Evolutionary conservation across 2,888 invertebrate genomes (phyloP).

Genomic region (Maniola hyperantus): DNA sequence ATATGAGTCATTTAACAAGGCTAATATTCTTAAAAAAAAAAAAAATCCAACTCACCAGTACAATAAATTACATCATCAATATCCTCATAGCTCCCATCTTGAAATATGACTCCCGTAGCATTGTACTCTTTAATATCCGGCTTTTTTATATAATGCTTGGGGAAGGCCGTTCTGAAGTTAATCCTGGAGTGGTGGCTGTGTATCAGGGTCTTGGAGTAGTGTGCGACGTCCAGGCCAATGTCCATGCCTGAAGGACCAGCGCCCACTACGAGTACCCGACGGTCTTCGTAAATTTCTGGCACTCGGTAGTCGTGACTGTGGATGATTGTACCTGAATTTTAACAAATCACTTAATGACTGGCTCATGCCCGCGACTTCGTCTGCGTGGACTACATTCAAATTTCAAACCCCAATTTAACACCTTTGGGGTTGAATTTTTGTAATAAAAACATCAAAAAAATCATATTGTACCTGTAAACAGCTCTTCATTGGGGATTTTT

Average conservation of each 20-base stretch:
- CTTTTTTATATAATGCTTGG: conserved; percentile 75
- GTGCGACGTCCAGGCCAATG: conserved; percentile 84
- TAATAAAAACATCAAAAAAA: no score
- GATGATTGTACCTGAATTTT: conserved; percentile 77
- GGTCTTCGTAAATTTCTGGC: conserved; percentile 81
- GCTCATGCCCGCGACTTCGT: no score
- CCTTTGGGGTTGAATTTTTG: no score
- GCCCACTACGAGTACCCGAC: conserved; percentile 86
- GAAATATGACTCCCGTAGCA: conserved; percentile 79
- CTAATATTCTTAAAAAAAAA: no score
- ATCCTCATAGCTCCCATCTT: conserved; percentile 82
- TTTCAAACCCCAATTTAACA: no score
- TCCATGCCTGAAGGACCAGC: conserved; percentile 89
- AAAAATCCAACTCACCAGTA: conserved; percentile 78
- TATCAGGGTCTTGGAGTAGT: conserved; percentile 66
- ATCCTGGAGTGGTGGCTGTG: conserved; percentile 78
- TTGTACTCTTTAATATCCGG: conserved; percentile 77
- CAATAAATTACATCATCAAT: conserved; percentile 88
- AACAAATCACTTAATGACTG: no score
- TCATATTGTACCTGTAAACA: conserved; percentile 75
- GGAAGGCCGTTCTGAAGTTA: conserved; percentile 66
- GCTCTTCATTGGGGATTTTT: conserved; percentile 56
- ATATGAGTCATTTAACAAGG: no score
- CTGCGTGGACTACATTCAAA: no score
- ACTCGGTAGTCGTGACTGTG: conserved; percentile 89